Evolutionary conservation across 2,113 vertebrate species (phyloP).

Genomic region (Heterotilapia buettikoferi): DNA sequence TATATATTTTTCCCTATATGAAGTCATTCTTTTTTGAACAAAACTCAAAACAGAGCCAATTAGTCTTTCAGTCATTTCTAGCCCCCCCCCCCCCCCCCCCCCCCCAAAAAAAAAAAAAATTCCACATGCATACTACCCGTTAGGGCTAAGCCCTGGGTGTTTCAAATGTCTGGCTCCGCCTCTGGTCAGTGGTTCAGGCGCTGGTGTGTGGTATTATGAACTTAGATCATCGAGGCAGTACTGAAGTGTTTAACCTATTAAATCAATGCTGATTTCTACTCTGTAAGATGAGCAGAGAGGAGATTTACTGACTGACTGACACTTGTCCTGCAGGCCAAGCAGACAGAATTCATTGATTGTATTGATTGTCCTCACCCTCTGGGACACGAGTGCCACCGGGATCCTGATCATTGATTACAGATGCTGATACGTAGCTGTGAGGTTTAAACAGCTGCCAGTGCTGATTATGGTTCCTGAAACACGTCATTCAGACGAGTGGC

Average conservation of each 20-base stretch:
- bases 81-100: too few species aligned
- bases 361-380: not conserved
- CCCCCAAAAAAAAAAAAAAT: too few species aligned
- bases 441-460: not conserved
- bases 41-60: too few species aligned
- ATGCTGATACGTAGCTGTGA: not conserved
- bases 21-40: too few species aligned
- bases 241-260: not conserved
- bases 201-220: fast-evolving
- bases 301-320: not conserved
- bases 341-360: not conserved
- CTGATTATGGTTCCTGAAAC: not conserved
- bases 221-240: not conserved
- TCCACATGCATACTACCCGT: too few species aligned
- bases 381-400: not conserved
- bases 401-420: not conserved
- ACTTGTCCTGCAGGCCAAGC: not conserved
- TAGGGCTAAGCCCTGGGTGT: too few species aligned
- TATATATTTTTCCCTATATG: too few species aligned
- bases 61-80: too few species aligned
- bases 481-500: not conserved
- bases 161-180: too few species aligned
- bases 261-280: fast-evolving
- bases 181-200: too few species aligned
- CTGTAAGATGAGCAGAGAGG: not conserved